A percentile compares a stretch with the other conserved stretches of the same genome.
These are phyloP conservation scores for Octomys mimax DNA, from an alignment of 2,797 vertebrate species.

Conservation along the genomic window DNA sequence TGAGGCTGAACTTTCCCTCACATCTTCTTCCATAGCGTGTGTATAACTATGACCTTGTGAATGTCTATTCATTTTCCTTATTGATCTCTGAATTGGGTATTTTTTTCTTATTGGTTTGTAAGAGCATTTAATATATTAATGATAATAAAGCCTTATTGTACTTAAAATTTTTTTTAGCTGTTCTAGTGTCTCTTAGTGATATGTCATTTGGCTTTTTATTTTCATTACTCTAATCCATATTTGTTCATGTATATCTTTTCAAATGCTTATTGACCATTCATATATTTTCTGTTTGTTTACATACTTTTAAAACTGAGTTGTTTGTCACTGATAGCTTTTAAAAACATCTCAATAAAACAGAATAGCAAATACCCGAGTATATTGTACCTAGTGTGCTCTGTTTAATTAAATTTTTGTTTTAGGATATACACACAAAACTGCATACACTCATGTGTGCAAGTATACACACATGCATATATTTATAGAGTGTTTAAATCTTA, in stretches of 20 bases:
- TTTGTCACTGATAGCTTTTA: constrained; percentile 8
- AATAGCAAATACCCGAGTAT: not conserved
- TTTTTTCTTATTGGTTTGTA: constrained; percentile 67
- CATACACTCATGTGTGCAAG: not conserved
- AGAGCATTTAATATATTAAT: constrained; percentile 72
- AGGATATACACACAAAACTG: not conserved
- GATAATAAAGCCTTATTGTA: constrained; percentile 14
- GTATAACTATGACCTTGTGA: not conserved
- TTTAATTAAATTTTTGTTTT: constrained; percentile 37
- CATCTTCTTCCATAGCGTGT: not conserved
- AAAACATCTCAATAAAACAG: constrained; percentile 12
- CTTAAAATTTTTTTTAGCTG: not conserved
- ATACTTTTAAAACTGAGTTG: not conserved
- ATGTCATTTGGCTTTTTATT: not conserved
- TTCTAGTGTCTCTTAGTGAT: not conserved
- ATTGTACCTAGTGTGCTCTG: not conserved
- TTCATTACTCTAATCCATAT: constrained; percentile 12
- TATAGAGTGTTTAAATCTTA: not conserved
- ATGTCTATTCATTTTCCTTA: not conserved
- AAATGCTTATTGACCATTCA: not conserved
- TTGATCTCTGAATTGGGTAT: constrained; percentile 7
- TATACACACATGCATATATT: not conserved
- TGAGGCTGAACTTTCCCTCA: not conserved
- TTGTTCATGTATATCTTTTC: not conserved
- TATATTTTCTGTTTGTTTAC: not conserved